Evolutionary conservation across 2,888 invertebrate genomes (phyloP).

Genomic region (Microplitis deprimator): DNA sequence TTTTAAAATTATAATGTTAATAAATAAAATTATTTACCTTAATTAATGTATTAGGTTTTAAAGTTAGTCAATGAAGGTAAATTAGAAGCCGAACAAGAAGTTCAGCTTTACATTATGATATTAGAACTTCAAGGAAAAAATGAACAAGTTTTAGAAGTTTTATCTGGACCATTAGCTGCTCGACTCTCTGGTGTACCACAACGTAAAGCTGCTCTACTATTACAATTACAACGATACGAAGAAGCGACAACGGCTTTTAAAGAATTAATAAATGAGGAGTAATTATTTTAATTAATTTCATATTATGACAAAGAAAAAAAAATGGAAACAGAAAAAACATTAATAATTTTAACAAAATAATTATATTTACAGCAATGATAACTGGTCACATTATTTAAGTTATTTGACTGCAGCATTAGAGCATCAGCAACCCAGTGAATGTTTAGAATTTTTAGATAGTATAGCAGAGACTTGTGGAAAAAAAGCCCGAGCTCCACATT

Average conservation of each 20-base stretch:
- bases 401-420: slow-evolving; percentile 70
- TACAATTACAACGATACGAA: slow-evolving; percentile 82
- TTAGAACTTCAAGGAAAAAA: slow-evolving; percentile 85
- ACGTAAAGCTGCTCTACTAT: slow-evolving; percentile 82
- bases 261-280: slow-evolving; percentile 83
- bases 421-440: slow-evolving; percentile 64
- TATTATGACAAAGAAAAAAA: background rate
- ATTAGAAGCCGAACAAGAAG: slow-evolving; percentile 94
- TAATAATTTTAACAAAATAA: background rate
- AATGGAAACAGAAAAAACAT: background rate
- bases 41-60: slow-evolving; percentile 57
- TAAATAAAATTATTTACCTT: background rate
- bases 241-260: slow-evolving; percentile 83
- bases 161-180: slow-evolving; percentile 80
- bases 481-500: slow-evolving; percentile 82
- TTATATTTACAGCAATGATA: slow-evolving; percentile 66
- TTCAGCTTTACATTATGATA: slow-evolving; percentile 91
- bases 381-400: slow-evolving; percentile 72
- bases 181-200: slow-evolving; percentile 72
- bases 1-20: too few species aligned
- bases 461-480: slow-evolving; percentile 59
- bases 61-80: slow-evolving; percentile 90
- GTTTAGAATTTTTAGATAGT: slow-evolving; percentile 67
- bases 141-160: slow-evolving; percentile 84
- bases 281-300: slow-evolving; percentile 58